phyloP scores from a whole-genome alignment of 2,888 invertebrate genomes.

The Drosophila pullipes region DNA sequence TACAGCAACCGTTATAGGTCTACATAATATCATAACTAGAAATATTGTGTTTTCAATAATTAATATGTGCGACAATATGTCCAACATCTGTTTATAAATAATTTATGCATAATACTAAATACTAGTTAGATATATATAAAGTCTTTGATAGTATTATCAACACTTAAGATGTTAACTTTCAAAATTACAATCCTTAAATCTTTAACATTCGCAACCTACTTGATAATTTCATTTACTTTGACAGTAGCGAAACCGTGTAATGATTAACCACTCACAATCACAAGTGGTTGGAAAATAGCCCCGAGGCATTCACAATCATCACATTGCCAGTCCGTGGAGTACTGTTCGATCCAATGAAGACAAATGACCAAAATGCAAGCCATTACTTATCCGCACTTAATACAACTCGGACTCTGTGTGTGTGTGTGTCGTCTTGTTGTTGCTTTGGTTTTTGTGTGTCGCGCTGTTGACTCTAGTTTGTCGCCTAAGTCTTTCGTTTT shows the following conservation, averaged over 20 bases:
- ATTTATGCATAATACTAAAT: neutral
- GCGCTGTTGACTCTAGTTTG: constrained; percentile 54
- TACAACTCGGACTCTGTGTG: constrained; percentile 40
- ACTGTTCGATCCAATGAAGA: constrained; percentile 78
- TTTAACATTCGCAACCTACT: neutral
- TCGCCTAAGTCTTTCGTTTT: constrained; percentile 74
- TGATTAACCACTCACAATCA: constrained; percentile 66
- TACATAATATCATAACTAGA: neutral
- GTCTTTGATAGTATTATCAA: neutral
- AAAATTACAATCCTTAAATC: neutral
- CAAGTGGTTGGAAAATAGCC: constrained; percentile 49
- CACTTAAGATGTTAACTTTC: constrained; percentile 5
- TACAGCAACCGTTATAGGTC: neutral
- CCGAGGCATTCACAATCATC: constrained; percentile 47
- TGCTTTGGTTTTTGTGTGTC: neutral
- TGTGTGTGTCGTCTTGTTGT: constrained; percentile 11
- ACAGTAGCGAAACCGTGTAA: constrained; percentile 16
- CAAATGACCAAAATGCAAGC: constrained; percentile 84
- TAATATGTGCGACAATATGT: neutral
- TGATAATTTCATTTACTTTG: constrained; percentile 26
- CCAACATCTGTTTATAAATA: neutral
- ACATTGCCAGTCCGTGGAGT: constrained; percentile 24
- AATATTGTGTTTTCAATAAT: neutral
- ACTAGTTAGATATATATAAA: neutral
- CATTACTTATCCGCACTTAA: constrained; percentile 83